Base-by-base conservation (phyloP, 2,888 invertebrate genomes). In the Hofmannophila pseudospretella region DNA sequence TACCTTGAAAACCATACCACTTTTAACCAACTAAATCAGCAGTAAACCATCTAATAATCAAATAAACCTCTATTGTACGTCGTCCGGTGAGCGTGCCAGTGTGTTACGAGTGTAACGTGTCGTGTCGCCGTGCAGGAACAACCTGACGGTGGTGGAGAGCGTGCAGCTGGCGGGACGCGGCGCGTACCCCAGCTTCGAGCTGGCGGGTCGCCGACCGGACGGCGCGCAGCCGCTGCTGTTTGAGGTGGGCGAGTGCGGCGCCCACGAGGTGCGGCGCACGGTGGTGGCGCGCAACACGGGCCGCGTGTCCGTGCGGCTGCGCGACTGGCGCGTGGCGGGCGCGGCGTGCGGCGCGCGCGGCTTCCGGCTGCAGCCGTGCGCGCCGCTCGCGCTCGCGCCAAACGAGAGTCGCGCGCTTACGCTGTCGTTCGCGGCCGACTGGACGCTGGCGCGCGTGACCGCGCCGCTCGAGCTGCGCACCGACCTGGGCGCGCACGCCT, bases 271-370 rank as follows among this genome's bases (percentile, higher is more conserved):
- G 10, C 93, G 93, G 53, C 90, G 96, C 41, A 90, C 94, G 3
- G 95, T 97, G 68, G 91, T 92, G 1, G 94, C 95, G 12, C 90
- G 93, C 52, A 99, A 99, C 85, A 93, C 94, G n/a, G 98, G 98
- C 1, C 94, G 94, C 63, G 89, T 97, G 49, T 91, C 94, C n/a
- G 91, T 98, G 58, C 89, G 90, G 49, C 90, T 97, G 45, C 69
- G 68, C 50, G 72, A 54, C 34, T 80, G 76, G 79, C 58, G 66
- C 44, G 49, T 79, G 45, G 69, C 62, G 38, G 74, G 68, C 43
- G 51, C 38, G 45, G 50, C 67, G 30, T 81, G 82, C 67, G 54
- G 46, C 51, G 77, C 67, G 53, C 71, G 79, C 51, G 80, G 78
- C 47, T 78, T 76, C 69, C 64, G 67, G 1, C 53, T 80, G 45